Base-by-base conservation (phyloP, 2,888 invertebrate genomes). In the Autographa gamma region DNA sequence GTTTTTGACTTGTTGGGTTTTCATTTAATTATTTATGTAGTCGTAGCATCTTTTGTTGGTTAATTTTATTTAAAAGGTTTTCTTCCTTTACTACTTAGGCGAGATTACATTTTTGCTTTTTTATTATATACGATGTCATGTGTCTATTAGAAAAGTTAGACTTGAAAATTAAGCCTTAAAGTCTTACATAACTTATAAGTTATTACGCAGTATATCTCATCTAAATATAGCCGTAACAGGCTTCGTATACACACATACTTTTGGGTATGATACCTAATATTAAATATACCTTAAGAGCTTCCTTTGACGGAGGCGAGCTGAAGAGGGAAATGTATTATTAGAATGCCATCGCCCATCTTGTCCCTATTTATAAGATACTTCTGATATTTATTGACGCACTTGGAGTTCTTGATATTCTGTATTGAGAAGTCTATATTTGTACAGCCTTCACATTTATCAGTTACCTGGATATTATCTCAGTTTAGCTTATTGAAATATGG, bases 261-360 rank as follows among this genome's bases (percentile, higher is more conserved):
- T 54, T 25, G 11, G 8, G 41, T 62, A 38, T n/a, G 52, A 38
- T 52, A 48, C 48, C 48, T 66, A 54, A 31, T 60, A 60, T 58
- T 38, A 58, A 66, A 58, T 65, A 60, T 48, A 56, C 14, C 34
- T 63, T 34, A 63, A 66, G 62, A 58, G 58, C 41, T 43, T 65
- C 32, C 62, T 34, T 25, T 18, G 54, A 54, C 54, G 58, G 73
- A 63, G 74, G 65, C 60, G 56, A 38, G 60, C 34, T 64, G 32
- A 74, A 71, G 64, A 69, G 64, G 71, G 62, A 74, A 56, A 32
- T 8, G 13, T 71, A 72, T 78, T 71, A 69, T 66, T 75, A 72
- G 65, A 65, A 19, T 60, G 48, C 48, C 48, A 48, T 48, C 18
- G 71, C 66, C 65, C 38, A 60, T 63, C 67, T 67, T 65, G 41